phyloP scores from a whole-genome alignment of 2,797 vertebrate species.

The Bothrops alternatus region DNA sequence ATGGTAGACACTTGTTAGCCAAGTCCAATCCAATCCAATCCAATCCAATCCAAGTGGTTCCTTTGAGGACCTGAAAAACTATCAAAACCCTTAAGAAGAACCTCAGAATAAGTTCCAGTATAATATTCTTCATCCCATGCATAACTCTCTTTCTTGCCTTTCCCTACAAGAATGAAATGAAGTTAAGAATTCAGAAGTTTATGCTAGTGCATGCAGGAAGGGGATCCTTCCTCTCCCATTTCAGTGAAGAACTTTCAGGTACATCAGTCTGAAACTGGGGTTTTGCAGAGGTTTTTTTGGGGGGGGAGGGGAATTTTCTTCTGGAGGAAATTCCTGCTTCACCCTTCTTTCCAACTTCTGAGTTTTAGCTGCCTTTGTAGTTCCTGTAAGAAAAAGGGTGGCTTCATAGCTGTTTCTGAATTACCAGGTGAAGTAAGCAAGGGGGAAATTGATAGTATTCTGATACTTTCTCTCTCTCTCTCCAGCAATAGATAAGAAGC shows the following conservation, averaged over 20 bases:
- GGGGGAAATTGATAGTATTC: not conserved
- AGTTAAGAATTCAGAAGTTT: not conserved
- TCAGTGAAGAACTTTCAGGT: not conserved
- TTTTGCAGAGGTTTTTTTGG: not conserved
- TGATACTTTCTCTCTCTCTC: not conserved
- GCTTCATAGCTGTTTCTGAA: not conserved
- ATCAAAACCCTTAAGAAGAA: not conserved
- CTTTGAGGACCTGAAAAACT: not conserved
- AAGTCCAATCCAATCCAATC: not conserved
- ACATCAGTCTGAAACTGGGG: not conserved
- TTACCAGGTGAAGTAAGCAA: not conserved
- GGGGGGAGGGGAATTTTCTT: not conserved
- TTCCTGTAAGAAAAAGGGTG: not conserved
- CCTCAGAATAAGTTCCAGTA: not conserved
- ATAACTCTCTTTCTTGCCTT: not conserved
- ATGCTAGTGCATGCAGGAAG: not conserved
- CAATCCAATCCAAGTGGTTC: not conserved
- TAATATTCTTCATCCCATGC: not conserved
- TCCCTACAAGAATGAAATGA: not conserved
- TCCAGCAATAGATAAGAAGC: not conserved
- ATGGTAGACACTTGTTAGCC: not conserved
- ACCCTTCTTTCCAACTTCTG: not conserved
- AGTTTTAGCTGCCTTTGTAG: not conserved
- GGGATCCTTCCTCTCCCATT: not conserved
- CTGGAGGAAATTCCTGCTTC: not conserved